These are phyloP conservation scores for Drosophila lowei DNA, from an alignment of 1,140 invertebrate species.

Conservation along the genomic window DNA sequence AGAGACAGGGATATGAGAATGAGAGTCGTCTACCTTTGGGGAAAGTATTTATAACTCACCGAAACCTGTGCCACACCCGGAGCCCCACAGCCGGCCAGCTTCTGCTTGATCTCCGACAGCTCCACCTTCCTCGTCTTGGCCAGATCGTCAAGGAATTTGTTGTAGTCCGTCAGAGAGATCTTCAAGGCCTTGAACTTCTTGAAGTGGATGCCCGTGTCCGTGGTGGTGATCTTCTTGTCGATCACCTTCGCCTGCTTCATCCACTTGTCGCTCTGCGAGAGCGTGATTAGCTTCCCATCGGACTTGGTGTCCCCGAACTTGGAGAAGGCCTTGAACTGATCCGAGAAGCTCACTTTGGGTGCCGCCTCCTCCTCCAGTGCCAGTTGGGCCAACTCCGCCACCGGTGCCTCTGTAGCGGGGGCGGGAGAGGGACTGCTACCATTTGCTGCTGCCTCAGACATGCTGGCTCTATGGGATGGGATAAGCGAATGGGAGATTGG, in stretches of 20 bases:
- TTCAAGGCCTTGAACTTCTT: conserved; percentile 93
- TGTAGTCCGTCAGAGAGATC: conserved; percentile 89
- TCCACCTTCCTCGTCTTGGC: conserved; percentile 92
- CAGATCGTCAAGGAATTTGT: conserved; percentile 91
- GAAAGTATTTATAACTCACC: conserved; percentile 71
- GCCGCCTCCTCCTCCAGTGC: conserved; percentile 67
- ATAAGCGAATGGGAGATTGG: background rate
- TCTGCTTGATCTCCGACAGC: conserved; percentile 89
- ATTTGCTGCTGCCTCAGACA: conserved; percentile 76
- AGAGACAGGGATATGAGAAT: background rate
- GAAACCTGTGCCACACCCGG: conserved; percentile 86
- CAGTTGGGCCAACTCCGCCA: conserved; percentile 69
- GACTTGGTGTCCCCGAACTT: conserved; percentile 95
- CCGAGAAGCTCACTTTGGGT: conserved; percentile 81
- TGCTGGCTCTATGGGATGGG: conserved; percentile 43
- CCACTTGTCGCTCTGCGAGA: conserved; percentile 96
- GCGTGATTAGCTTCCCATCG: conserved; percentile 92
- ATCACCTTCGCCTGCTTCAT: conserved; percentile 97
- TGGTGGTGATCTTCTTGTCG: conserved; percentile 95
- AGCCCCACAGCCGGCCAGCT: conserved; percentile 90
- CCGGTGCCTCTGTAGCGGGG: conserved; percentile 55
- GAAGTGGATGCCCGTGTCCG: conserved; percentile 94
- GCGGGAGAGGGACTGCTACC: conserved; percentile 51
- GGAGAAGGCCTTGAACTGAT: conserved; percentile 88
- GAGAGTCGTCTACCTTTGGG: background rate